A percentile compares a stretch with the other conserved stretches of the same genome.
phyloP scores from a whole-genome alignment of 2,113 vertebrate genomes.

The Tympanuchus pallidicinctus region DNA sequence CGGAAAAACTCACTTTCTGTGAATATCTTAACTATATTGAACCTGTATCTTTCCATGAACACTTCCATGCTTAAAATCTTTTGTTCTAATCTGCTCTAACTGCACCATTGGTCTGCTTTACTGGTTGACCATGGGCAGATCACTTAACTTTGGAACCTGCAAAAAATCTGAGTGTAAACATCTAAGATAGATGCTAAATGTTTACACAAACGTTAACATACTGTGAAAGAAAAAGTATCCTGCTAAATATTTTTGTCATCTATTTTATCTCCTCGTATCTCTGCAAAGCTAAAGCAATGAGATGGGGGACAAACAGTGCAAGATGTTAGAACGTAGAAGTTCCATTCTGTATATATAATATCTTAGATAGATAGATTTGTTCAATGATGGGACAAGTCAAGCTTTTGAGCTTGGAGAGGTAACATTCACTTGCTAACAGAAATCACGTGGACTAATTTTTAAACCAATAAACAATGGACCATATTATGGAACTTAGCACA shows the following conservation, averaged over 20 bases:
- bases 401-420: neutral
- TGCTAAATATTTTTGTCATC: neutral
- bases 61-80: neutral
- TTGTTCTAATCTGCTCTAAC: neutral
- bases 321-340: fast-evolving
- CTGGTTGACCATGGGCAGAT: neutral
- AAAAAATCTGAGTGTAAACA: neutral
- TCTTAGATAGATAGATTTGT: too few species aligned
- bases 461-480: neutral
- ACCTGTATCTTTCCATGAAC: neutral
- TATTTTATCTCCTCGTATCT: neutral
- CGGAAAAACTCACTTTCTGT: neutral
- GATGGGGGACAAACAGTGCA: neutral
- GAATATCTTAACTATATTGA: neutral
- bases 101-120: neutral
- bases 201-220: neutral
- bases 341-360: too few species aligned
- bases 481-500: neutral
- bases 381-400: neutral
- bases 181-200: fast-evolving
- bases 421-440: neutral
- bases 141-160: neutral
- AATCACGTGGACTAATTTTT: neutral
- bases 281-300: neutral
- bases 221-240: fast-evolving